Base-by-base conservation (phyloP, 2,888 invertebrate species). In the Cryptocheilus praepositus region DNA sequence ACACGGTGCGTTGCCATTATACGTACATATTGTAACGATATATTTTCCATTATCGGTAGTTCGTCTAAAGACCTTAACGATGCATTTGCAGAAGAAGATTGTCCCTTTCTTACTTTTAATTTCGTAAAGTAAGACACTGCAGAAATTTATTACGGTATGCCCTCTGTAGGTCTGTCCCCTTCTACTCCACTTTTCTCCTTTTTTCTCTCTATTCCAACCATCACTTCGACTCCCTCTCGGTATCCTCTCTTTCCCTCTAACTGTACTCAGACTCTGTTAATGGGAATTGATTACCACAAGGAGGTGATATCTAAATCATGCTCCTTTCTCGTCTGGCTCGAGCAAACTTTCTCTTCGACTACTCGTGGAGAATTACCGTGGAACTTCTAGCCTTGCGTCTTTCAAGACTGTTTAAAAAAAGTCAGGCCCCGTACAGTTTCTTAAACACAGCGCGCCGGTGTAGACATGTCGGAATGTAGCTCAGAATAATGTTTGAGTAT, bases 241-340 rank as follows among this genome's bases (percentile, higher is more conserved):
- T 18, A 21, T 45, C 16, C 25, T 36, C 57, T 64, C 60, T 67
- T 60, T 59, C 70, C 59, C 62, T 76, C 72, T 67, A 66, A 59
- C 76, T 59, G 72, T 63, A 64, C 73, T 70, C 69, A 76, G 79
- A 76, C 78, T 76, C 70, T 70, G 78, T 58, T 86, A 86, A 86
- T 86, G 86, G 80, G 83, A 87, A 86, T 86, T 85, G 84, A 87
- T 87, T 86, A 84, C 83, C 79, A 56, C 76, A 76, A 83, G 81
- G 80, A 83, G 79, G 77, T 83, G 82, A 84, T 85, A 85, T 84
- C 83, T 86, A 84, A 86, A 86, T 86, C 82, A 85, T 84, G 82
- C 77, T 73, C 73, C 73, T 77, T 77, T 75, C 77, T 77, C 77
- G 79, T 71, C 72, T 73, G 73, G 70, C 73, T 70, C 70, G 54